Conservation (phyloP, 2,888 invertebrate species). For the Anaspis maculata region DNA sequence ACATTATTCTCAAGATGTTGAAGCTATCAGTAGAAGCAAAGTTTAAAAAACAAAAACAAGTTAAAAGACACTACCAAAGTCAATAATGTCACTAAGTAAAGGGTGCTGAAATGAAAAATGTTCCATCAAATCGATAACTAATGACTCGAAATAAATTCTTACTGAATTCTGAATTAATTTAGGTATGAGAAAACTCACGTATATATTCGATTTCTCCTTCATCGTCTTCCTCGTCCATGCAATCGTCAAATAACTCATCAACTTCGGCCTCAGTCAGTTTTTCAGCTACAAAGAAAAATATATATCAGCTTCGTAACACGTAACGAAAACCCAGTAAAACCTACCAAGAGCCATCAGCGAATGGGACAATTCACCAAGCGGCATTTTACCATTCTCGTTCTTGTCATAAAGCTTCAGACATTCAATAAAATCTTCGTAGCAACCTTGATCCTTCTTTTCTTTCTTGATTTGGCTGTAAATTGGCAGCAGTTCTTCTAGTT, state of each 20-base stretch:
- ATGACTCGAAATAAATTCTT: neutral
- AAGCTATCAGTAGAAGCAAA: constrained; percentile 1
- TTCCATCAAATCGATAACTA: neutral
- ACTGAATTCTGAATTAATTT: constrained; percentile 1
- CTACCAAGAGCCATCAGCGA: constrained; percentile 86
- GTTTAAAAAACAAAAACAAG: constrained; percentile 3
- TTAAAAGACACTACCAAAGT: constrained; percentile 1
- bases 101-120: no score
- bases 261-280: constrained; percentile 69
- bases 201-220: constrained; percentile 88
- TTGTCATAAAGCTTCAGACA: constrained; percentile 99
- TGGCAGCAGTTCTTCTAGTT: constrained; percentile 93
- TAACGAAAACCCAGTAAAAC: constrained; percentile 17
- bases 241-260: constrained; percentile 72
- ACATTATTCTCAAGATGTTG: no score
- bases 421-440: constrained; percentile 98
- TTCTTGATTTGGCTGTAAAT: constrained; percentile 88
- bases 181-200: constrained; percentile 58
- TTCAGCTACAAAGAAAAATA: constrained; percentile 56
- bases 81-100: neutral
- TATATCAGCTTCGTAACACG: constrained; percentile 1
- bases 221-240: constrained; percentile 86
- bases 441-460: constrained; percentile 85
- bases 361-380: constrained; percentile 91
- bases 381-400: constrained; percentile 91